phyloP scores from a whole-genome alignment of 2,888 invertebrate genomes.

The Zygogramma bicolorata region DNA sequence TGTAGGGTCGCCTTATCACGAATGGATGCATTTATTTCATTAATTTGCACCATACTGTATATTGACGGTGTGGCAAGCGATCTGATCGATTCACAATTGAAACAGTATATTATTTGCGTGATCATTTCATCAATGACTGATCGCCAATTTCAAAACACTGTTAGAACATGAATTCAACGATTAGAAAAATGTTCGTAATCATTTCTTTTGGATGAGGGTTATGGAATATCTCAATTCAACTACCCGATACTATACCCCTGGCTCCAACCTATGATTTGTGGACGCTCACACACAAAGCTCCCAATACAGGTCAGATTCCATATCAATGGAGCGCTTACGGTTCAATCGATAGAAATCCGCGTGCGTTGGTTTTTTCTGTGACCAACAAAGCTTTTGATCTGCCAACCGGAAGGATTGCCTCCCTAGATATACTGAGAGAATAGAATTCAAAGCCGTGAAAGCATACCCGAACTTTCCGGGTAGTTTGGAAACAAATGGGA shows the following conservation, averaged over 20 bases:
- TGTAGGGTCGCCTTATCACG: too few species aligned
- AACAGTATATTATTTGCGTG: too few species aligned
- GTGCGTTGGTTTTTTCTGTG: constrained; percentile 4
- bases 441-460: constrained; percentile 23
- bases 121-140: too few species aligned
- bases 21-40: too few species aligned
- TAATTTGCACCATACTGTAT: too few species aligned
- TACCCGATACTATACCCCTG: background rate
- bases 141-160: too few species aligned
- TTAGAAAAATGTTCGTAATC: too few species aligned
- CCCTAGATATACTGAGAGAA: constrained; percentile 8
- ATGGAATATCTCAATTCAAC: too few species aligned
- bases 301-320: background rate
- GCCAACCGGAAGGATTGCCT: background rate
- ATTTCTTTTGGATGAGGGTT: background rate
- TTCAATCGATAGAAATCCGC: constrained; percentile 2
- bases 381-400: constrained; percentile 8
- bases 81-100: too few species aligned
- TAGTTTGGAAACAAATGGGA: constrained; percentile 15
- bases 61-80: too few species aligned
- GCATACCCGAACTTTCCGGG: constrained; percentile 17
- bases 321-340: constrained; percentile 1
- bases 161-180: too few species aligned
- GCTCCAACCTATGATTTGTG: background rate
- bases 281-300: background rate